Evolutionary conservation across 2,888 invertebrate genomes (phyloP), one percentile per base, ranked within the genome.

Genomic region (Melinaea marsaeus): DNA sequence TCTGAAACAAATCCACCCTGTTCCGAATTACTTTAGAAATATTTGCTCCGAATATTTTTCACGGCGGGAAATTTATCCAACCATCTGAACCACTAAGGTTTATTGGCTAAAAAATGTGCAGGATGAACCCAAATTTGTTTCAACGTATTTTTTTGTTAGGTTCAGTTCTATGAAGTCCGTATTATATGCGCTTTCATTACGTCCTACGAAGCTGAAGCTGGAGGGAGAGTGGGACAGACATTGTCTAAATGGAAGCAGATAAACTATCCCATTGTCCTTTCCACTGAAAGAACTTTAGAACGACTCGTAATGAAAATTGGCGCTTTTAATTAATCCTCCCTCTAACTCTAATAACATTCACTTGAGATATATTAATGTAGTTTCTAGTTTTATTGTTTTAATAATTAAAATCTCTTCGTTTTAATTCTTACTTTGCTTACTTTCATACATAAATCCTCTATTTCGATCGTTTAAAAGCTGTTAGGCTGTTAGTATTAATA

Each of bases 1-100:
- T 67, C 74, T 70, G 75, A 84, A 83, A 85, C 81, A 86, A 85
- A 83, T 83, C 79, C 77, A 74, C 70, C 69, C 67, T 54, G 59
- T 65, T 69, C 70, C 60, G 73, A 78, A 80, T 78, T 79, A 76
- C 76, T 80, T 79, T 75, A 68, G 76, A 79, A 82, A 81, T 78
- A 68, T 71, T 71, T 71, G 69, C 62, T 67, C 62, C 58, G 57
- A 66, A 67, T 51, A 65, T 61, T 67, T 67, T 68, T 69, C 60
- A 63, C 58, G 54, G 51, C 35, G 42, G 57, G 46, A 60, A 60
- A 60, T 60, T 60, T 7, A 51, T 32, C 32, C 22, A 51, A 51
- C 51, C 51, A 51, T 32, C 51, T 32, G 51, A 51, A 51, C 22
- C 22, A 32, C 51, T 32, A 32, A 51, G 51, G 51, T 51, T 51